Percentiles rank a stretch among this genome's conserved stretches.
Conservation (phyloP, 2,797 vertebrate genomes). For the Chrosomus eos region DNA sequence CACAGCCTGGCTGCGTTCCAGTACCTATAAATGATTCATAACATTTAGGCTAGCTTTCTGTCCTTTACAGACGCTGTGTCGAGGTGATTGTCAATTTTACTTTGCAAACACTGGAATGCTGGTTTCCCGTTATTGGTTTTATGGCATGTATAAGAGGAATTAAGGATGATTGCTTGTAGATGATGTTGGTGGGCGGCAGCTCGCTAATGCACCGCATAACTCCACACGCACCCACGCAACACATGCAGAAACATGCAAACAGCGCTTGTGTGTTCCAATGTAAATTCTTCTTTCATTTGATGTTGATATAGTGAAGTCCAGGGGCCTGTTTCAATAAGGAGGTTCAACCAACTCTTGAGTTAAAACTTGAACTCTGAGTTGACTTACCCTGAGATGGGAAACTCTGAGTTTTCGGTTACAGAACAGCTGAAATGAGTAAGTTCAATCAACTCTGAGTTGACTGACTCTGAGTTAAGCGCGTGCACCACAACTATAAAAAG, state of each 20-base stretch:
- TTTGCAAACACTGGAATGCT: background rate
- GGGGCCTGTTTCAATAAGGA: too few relatives aligned
- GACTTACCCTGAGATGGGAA: too few relatives aligned
- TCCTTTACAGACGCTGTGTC: background rate
- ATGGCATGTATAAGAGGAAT: background rate
- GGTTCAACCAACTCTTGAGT: too few relatives aligned
- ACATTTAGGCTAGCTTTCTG: background rate
- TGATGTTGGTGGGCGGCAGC: slow-evolving; percentile 21
- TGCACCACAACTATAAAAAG: too few relatives aligned
- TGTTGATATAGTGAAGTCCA: background rate
- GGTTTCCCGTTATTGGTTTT: background rate
- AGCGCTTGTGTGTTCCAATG: background rate
- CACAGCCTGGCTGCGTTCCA: background rate
- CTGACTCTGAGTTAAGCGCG: too few relatives aligned
- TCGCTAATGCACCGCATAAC: background rate
- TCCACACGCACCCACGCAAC: slow-evolving; percentile 21
- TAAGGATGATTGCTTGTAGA: slow-evolving; percentile 14
- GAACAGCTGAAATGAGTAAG: too few relatives aligned
- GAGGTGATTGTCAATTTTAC: background rate
- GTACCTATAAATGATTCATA: background rate
- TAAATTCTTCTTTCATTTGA: background rate
- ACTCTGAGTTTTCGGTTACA: too few relatives aligned
- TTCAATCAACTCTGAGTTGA: too few relatives aligned
- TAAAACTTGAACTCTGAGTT: too few relatives aligned
- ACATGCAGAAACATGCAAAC: slow-evolving; percentile 16